phyloP scores from a whole-genome alignment of 2,113 vertebrate genomes.

The Cyanoderma ruficeps region DNA sequence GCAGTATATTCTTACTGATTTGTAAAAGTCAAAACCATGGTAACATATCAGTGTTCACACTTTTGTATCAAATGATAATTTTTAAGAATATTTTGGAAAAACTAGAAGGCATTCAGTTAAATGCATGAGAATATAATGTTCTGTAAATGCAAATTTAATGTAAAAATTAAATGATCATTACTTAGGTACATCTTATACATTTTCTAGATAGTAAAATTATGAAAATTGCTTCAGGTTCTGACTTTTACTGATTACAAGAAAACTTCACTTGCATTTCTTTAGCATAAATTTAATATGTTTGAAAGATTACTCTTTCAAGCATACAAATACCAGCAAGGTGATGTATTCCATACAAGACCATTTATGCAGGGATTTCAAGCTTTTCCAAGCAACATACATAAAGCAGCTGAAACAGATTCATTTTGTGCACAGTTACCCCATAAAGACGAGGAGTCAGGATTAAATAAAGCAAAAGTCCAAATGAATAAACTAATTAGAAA shows the following conservation, averaged over 20 bases:
- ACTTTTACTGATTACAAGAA: conserved; percentile 15
- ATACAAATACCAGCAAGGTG: neutral
- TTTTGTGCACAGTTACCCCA: neutral
- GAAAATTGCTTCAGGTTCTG: neutral
- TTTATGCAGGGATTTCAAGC: neutral
- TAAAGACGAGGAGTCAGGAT: neutral
- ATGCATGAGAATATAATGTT: conserved; percentile 20
- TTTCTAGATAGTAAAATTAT: conserved; percentile 39
- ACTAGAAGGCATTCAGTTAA: conserved; percentile 11
- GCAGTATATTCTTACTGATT: conserved; percentile 50
- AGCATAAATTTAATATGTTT: neutral
- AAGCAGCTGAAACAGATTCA: neutral
- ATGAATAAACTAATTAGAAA: conserved; percentile 2
- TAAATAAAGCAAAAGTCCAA: neutral
- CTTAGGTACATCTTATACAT: neutral
- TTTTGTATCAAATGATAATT: conserved; percentile 46
- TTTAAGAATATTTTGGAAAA: conserved; percentile 61
- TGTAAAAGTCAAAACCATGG: conserved; percentile 32
- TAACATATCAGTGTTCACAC: conserved; percentile 19
- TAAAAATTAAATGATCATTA: conserved; percentile 7
- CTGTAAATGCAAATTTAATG: conserved; percentile 14
- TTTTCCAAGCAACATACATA: neutral
- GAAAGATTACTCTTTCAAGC: neutral
- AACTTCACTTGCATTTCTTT: neutral
- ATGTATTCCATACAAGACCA: neutral